A percentile compares a stretch with the other conserved stretches of the same genome.
phyloP scores from a whole-genome alignment of 2,113 vertebrate genomes.

The Helogale parvula region DNA sequence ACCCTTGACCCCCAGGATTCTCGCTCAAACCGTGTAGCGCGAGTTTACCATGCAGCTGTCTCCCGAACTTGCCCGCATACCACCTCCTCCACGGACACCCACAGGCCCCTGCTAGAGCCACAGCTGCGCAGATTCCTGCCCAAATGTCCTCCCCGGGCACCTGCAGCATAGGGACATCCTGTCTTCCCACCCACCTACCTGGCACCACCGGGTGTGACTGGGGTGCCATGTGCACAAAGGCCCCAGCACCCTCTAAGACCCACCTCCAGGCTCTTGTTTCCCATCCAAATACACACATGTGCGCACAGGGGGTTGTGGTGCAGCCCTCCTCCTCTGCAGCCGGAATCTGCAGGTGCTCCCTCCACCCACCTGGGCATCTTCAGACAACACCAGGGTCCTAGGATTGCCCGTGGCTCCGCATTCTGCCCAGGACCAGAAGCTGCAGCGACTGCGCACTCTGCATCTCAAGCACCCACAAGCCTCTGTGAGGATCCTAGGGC shows the following conservation, averaged over 20 bases:
- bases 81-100: background rate
- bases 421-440: background rate
- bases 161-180: background rate
- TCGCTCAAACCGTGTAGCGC: background rate
- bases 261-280: background rate
- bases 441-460: background rate
- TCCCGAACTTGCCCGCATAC: background rate
- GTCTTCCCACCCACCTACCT: background rate
- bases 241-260: background rate
- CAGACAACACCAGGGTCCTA: background rate
- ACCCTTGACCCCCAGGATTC: background rate
- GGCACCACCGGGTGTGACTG: background rate
- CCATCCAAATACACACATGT: background rate
- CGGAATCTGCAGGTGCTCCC: background rate
- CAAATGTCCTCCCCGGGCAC: background rate
- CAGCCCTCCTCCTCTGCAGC: background rate
- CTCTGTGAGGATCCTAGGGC: background rate
- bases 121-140: background rate
- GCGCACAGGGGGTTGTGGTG: background rate
- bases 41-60: background rate
- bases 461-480: background rate
- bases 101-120: background rate
- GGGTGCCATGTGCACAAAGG: background rate
- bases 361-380: background rate
- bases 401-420: background rate